Evolutionary conservation across 2,888 invertebrate genomes (phyloP), one percentile per base, ranked within the genome.

Genomic region (Orchesellides sinensis): DNA sequence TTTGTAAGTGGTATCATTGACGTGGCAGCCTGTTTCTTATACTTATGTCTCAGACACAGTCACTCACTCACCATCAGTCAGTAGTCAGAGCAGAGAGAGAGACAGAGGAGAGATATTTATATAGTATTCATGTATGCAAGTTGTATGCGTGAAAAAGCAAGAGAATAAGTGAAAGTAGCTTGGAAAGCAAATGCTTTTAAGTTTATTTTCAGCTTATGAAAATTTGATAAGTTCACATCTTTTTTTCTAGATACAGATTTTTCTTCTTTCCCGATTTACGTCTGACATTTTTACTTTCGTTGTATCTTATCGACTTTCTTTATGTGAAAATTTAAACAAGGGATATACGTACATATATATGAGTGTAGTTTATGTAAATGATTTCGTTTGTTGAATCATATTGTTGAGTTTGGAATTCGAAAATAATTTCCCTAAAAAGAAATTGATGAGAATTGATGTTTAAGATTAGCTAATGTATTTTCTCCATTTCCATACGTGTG

Each of bases 141-240:
- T 73, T 66, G 63, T 63, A 40, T 63, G 63, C 23, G 59, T 32
- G 32, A 59, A 52, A 59, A 47, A 54, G 3, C 17, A 25, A 77
- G 29, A 27, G n/a, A n/a, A n/a, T n/a, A 29, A 21, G 25, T 17
- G 32, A 49, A 49, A 35, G 61, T 8, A 56, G 32, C 23, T 49
- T 27, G 61, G 54, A 65, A 79, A 54, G 72, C 56, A 72, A 66
- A 72, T 73, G 72, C 80, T 80, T 80, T 80, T 72, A 80, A 73
- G 61, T 73, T 54, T 65, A 80, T 54, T 66, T 66, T 21, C 40
- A 70, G 73, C 73, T 80, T 80, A 80, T 80, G 72, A 80, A 80
- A 80, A 72, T 80, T 80, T 80, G 72, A 80, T 80, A 80, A 72
- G 80, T 70, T 70, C 70, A 35, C 70, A 70, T 79, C 79, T 65